Evolutionary conservation across 2,113 vertebrate species (phyloP), one percentile per base, ranked within the genome.

Genomic region (Kryptolebias marmoratus): DNA sequence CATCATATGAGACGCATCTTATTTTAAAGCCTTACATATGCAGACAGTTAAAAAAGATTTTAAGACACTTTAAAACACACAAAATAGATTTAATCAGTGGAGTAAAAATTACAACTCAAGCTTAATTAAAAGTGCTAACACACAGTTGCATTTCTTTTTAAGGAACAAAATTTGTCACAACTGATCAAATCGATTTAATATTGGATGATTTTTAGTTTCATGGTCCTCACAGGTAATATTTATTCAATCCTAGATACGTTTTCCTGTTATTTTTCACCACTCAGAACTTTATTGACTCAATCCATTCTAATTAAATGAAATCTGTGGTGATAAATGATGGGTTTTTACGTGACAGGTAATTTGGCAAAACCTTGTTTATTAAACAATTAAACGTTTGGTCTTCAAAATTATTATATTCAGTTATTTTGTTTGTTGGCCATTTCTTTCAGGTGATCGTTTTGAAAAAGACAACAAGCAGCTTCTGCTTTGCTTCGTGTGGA

Each of bases 401-500:
- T 8, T n/a, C 18, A 2, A 42, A n/a, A 13, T 2, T 16, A 5
- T 4, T 22, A 48, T 13, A n/a, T 30, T 15, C n/a, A 12, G 13
- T 36, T 30, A 27, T 64, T 13, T 11, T 13, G 52, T 58, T 59
- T 31, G 5, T n/a, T 31, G 2, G 5, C 6, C 11, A 48, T 59
- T 22, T 69, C 13, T 42, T 22, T 27, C 14, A 32, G 22, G 22
- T 22, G 22, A 22, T 22, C 22, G 22, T 22, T 22, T 22, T 22
- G 12, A 65, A 57, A 60, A 49, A 39, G 28, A 68, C 14, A 44
- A 62, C 52, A 54, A 64, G 2, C 45, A 47, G 78, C 83, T 75
- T 77, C 81, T 77, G 91, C 92, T 91, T 92, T 74, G 90, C 88
- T 89, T 91, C 65, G 75, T 88, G 77, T 90, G 82, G 73, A 78